Evolutionary conservation across 1,140 invertebrate genomes (phyloP).

Genomic region (Tetramorium parvispinum): DNA sequence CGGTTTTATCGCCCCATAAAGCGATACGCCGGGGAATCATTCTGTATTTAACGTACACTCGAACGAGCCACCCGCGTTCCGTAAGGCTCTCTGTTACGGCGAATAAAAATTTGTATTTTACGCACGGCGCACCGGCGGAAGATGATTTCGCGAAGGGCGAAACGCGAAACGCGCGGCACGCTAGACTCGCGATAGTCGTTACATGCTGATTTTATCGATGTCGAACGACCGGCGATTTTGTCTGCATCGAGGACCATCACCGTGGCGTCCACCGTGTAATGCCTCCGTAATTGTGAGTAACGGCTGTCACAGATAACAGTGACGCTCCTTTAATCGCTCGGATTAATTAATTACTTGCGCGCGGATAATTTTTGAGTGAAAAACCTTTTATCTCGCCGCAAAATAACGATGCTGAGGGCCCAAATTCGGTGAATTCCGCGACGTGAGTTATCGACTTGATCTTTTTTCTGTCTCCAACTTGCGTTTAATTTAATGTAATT

Average conservation of each 20-base stretch:
- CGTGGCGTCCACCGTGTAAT: not conserved
- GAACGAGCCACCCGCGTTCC: slow-evolving; percentile 46
- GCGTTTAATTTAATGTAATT: slow-evolving; percentile 45
- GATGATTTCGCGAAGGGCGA: slow-evolving; percentile 24
- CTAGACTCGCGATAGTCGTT: slow-evolving; percentile 21
- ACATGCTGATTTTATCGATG: slow-evolving; percentile 22
- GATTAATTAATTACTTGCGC: slow-evolving; percentile 31
- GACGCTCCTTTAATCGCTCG: not conserved
- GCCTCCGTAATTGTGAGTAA: slow-evolving; percentile 8
- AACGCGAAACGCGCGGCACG: not conserved
- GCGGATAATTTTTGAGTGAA: not conserved
- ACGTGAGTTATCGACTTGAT: not conserved
- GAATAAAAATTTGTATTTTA: slow-evolving; percentile 77
- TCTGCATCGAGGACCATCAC: not conserved
- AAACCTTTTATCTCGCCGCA: not conserved
- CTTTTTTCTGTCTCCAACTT: slow-evolving; percentile 8
- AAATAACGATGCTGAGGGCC: not conserved
- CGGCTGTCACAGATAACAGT: not conserved
- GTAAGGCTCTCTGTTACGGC: slow-evolving; percentile 9
- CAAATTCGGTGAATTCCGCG: not conserved
- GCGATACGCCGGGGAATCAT: slow-evolving; percentile 69
- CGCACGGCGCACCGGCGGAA: not conserved
- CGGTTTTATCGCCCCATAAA: slow-evolving; percentile 76
- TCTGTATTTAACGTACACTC: slow-evolving; percentile 77
- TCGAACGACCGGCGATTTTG: not conserved